Base-by-base conservation (phyloP, 1,140 invertebrate species). In the Scaptodrosophila lebanonensis region DNA sequence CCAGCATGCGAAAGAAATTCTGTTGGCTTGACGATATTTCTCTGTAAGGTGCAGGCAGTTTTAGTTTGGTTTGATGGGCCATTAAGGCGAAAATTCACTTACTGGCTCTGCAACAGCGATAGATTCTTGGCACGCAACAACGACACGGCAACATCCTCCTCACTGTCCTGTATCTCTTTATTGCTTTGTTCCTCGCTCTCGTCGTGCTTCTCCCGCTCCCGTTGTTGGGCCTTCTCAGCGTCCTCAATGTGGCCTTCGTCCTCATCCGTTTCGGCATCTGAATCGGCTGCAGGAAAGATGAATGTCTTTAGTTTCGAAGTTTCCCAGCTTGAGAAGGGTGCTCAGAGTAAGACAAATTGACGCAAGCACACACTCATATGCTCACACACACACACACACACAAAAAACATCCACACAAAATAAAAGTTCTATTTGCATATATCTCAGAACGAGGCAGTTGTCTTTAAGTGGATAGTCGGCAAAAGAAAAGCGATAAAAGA, bases 1-100 rank as follows among this genome's bases (percentile, higher is more conserved):
- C 95, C 63, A 96, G 89, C 93, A 95, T 95, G 85, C 92, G 93
- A 89, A 96, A 96, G 88, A 96, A 96, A 82, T 95, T 94, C 75
- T 94, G 90, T 87, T 95, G 94, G 87, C 95, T 95, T 51, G 91
- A 91, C 38, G 94, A 95, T 84, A 95, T 91, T 89, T 95, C 93
- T 86, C 93, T 95, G 90, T 11, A 92, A 93, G 48, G 53, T 63
- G 59, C 49, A 64, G 53, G 60, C 54, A 67, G 52, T 57, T 56
- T 57, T 64, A 58, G 44, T 64, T 61, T 54, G 27, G 50, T 35
- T 61, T 25, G 32, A 9, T 6, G 32, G 16, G 22, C 11, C 20
- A 6, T 15, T 12, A 11, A 2, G 25, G 16, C 5, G 12, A 2
- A 7, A 29, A 30, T 0, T 50, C 45, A 51, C 83, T 87, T 82